A percentile compares a stretch with the other conserved stretches of the same genome.
These are phyloP conservation scores for Loris lydekkerianus DNA, from an alignment of 2,797 vertebrate genomes.

Conservation along the genomic window DNA sequence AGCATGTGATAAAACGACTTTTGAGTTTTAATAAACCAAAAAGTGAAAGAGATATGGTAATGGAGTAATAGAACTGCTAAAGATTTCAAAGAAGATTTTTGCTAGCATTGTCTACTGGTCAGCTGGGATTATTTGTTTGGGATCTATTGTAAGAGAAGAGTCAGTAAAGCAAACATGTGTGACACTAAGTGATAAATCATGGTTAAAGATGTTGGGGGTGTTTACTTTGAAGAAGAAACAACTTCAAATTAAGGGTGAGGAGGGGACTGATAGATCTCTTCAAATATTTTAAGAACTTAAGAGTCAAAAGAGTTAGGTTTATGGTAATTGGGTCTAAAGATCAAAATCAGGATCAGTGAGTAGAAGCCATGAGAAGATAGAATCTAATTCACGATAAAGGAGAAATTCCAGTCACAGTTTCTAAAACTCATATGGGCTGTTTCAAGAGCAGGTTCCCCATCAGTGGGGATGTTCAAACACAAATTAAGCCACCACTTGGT, in stretches of 20 bases:
- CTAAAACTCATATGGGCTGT: conserved; percentile 1
- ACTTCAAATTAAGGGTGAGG: conserved; percentile 11
- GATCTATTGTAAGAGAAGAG: conserved; percentile 16
- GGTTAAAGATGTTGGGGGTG: neutral
- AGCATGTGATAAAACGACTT: conserved; percentile 72
- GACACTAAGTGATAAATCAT: conserved; percentile 17
- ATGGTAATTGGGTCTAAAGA: neutral
- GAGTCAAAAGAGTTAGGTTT: neutral
- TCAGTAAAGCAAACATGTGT: conserved; percentile 36
- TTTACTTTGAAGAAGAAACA: conserved; percentile 44
- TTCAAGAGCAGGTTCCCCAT: neutral
- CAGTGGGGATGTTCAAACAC: neutral
- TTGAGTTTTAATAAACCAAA: conserved; percentile 80
- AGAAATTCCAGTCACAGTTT: neutral
- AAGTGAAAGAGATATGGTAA: conserved; percentile 68
- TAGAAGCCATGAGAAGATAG: neutral
- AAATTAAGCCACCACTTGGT: neutral
- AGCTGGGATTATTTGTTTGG: neutral
- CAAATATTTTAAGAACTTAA: conserved; percentile 10
- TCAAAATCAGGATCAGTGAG: neutral
- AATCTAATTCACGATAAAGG: neutral
- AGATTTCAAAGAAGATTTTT: conserved; percentile 34
- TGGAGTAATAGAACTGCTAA: conserved; percentile 71
- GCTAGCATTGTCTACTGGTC: neutral
- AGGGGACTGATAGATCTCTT: neutral